Base-by-base conservation (phyloP, 1,140 invertebrate genomes). In the Brachionus sp. region DNA sequence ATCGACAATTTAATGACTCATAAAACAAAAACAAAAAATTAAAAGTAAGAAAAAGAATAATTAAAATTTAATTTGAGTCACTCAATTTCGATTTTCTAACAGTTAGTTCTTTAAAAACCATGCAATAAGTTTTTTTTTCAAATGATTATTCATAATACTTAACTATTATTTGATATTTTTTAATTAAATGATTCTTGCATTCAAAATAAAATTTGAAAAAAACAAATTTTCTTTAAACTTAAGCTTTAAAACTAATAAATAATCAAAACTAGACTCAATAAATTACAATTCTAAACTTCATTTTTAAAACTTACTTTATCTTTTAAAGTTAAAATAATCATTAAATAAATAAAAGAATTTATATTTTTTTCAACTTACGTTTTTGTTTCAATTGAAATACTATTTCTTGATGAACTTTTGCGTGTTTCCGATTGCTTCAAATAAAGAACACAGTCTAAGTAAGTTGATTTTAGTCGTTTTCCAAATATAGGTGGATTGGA, bases 401-500 rank as follows among this genome's bases (percentile, higher is more conserved):
- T 62, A 66, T 23, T 80, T 80, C 57, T 80, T 13, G 35, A 42
- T 13, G 50, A 62, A 66, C 50, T 80, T 23, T 37, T 33, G 0
- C 62, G 53, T 19, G 39, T 42, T 44, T 80, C 77, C 0, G 0
- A 10, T 25, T 57, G 46, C 39, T 80, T 80, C 13, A 80, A 5
- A 66, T 19, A 35, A 1, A 80, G 7, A 9, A 62, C 29, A 64
- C 77, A 80, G 7, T 80, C 77, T 12, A 80, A n/a, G 42, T 62
- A 80, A 23, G 50, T 1, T 39, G 77, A 80, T 44, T 80, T 80
- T 5, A 80, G 12, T 23, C 33, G 7, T 23, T 66, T 80, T 16
- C 77, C 77, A 19, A 80, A 80, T 39, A 66, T 39, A 5, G 62
- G 33, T 0, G 77, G 77, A 16, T 80, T 80, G 3, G 77, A 29